phyloP scores from a whole-genome alignment of 2,113 vertebrate species.

The Hemiprocne comata region DNA sequence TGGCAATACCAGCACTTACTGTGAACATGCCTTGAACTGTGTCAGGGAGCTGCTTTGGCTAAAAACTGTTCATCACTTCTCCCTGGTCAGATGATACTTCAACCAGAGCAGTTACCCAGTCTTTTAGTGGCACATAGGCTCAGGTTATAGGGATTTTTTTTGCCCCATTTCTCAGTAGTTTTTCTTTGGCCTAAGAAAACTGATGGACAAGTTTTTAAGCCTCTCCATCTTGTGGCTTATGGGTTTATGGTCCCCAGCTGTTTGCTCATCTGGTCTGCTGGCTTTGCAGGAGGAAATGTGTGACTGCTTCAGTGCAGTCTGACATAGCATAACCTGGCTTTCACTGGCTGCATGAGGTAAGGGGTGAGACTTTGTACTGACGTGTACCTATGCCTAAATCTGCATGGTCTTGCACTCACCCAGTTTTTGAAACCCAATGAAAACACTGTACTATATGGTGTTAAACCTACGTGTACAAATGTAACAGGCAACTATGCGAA shows the following conservation, averaged over 20 bases:
- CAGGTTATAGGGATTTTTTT: background rate
- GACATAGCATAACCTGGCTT: background rate
- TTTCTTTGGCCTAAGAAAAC: background rate
- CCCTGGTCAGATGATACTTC: background rate
- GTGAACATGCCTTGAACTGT: background rate
- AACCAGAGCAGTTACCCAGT: background rate
- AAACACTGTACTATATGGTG: background rate
- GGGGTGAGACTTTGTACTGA: background rate
- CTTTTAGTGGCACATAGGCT: background rate
- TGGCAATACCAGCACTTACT: background rate
- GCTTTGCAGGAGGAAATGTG: background rate
- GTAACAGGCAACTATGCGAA: background rate
- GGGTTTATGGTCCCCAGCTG: background rate
- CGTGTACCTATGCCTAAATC: background rate
- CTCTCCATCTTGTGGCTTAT: background rate
- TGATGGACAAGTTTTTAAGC: background rate
- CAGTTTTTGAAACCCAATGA: background rate
- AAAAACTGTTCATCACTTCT: background rate
- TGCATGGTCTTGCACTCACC: background rate
- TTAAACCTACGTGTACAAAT: background rate
- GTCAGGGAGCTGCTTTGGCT: background rate
- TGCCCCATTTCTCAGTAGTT: background rate
- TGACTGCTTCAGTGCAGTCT: background rate
- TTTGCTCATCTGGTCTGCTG: background rate
- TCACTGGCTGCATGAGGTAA: background rate